These are phyloP conservation scores for Ictidomys tridecemlineatus DNA, from an alignment of 2,113 vertebrate species.

Conservation along the genomic window DNA sequence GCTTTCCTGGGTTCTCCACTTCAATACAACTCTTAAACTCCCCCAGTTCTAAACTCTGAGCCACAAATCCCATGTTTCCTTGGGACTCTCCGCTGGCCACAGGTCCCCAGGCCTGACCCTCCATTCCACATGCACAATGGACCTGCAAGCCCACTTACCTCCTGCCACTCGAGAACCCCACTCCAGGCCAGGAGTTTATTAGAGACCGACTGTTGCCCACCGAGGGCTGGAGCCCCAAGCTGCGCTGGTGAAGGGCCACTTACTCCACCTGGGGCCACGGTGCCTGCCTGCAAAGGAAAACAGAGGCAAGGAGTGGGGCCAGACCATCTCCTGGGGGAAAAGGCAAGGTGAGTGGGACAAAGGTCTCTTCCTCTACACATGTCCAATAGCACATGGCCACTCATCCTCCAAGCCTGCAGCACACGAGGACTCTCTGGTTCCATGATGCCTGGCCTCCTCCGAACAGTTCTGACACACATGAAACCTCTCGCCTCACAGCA, in stretches of 20 bases:
- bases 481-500: background rate
- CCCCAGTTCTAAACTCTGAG: background rate
- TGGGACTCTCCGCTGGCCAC: background rate
- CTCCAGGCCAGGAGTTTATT: slow-evolving; percentile 96
- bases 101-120: background rate
- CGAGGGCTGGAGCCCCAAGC: slow-evolving; percentile 82
- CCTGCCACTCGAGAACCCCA: slow-evolving; percentile 96
- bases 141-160: slow-evolving; percentile 86
- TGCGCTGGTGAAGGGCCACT: slow-evolving; percentile 81
- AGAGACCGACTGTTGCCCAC: slow-evolving; percentile 88
- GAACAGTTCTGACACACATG: rapidly evolving
- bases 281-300: slow-evolving; percentile 59
- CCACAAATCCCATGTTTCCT: background rate
- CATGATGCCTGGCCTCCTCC: background rate
- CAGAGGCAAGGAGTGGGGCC: background rate
- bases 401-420: rapidly evolving
- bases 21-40: background rate
- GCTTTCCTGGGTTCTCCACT: background rate
- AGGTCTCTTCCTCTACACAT: background rate
- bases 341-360: background rate
- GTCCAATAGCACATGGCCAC: rapidly evolving
- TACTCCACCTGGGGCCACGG: slow-evolving; percentile 81
- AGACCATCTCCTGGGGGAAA: background rate
- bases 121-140: rapidly evolving
- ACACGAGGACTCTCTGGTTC: background rate